Base-by-base conservation (phyloP, 2,888 invertebrate species). In the Sturmia bella region DNA sequence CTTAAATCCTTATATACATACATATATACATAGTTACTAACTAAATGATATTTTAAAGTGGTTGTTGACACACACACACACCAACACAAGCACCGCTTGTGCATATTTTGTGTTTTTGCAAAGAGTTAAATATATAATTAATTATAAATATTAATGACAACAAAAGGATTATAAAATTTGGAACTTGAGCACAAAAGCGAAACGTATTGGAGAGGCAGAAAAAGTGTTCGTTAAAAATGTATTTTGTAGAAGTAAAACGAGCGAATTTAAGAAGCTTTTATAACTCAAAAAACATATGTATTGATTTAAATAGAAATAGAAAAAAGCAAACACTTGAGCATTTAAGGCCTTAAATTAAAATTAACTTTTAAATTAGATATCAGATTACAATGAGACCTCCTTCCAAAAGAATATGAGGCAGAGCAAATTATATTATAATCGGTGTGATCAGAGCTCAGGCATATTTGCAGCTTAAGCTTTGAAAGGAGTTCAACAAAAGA, bases 61-160 rank as follows among this genome's bases (percentile, higher is more conserved):
- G 48, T 50, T 19, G 32, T 13, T 12, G 17, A 17, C 1, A 15
- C 27, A n/a, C 15, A 15, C 32, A 17, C 54, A 6, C 24, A 27
- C n/a, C 3, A 32, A 17, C 17, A 21, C 5, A 32, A 7, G 7
- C 19, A 21, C 13, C 21, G 7, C n/a, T 21, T 41, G 1, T 21
- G n/a, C n/a, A 66, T 24, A 66, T 50, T 50, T n/a, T n/a, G 9
- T 37, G 64, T 64, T 32, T n/a, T 3, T 3, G 45, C 45, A 48
- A 70, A 57, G 45, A 45, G 45, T 70, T 48, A 48, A 48, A 48
- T 70, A 70, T 70, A 48, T 48, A 57, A 45, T n/a, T n/a, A 63
- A 45, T 54, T 54, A 19, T 43, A 21, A 32, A 73, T 73, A 54
- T 73, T 63, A 73, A 73, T 63, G 52, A 24, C 54, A 52, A 27